A percentile compares a stretch with the other conserved stretches of the same genome.
These are phyloP conservation scores for Leptatherina wallacei DNA, from an alignment of 2,797 vertebrate species.

Conservation along the genomic window DNA sequence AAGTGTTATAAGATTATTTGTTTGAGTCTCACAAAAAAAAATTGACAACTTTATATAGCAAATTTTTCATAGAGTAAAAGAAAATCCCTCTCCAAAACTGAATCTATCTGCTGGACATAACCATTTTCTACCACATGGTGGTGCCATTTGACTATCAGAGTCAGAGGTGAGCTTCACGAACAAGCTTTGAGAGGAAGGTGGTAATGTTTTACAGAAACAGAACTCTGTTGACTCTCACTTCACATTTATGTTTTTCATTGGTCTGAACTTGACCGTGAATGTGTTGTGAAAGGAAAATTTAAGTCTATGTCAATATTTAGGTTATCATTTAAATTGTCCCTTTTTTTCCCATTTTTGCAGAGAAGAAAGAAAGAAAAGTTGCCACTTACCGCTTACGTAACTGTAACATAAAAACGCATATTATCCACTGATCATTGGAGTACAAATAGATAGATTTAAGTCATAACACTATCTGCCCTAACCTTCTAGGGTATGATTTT, in stretches of 20 bases:
- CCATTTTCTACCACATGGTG: conserved; percentile 57
- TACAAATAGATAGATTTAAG: not conserved
- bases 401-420: conserved; percentile 5
- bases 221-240: conserved; percentile 8
- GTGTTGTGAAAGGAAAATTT: not conserved
- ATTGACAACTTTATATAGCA: too few species aligned
- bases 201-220: conserved; percentile 9
- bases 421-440: not conserved
- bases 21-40: too few species aligned
- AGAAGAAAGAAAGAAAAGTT: conserved; percentile 11
- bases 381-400: not conserved
- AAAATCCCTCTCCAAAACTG: too few species aligned
- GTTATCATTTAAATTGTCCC: not conserved
- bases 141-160: conserved; percentile 43
- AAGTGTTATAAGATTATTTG: too few species aligned
- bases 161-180: not conserved
- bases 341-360: not conserved
- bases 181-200: conserved; percentile 12
- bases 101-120: not conserved
- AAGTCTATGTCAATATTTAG: not conserved
- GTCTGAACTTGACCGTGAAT: not conserved
- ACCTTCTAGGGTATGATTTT: not conserved
- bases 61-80: too few species aligned
- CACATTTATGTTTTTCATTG: not conserved
- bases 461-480: not conserved